Percentiles rank a stretch among this genome's conserved stretches.
Evolutionary conservation across 2,888 invertebrate species (phyloP).

Genomic region (Bugula neritina): DNA sequence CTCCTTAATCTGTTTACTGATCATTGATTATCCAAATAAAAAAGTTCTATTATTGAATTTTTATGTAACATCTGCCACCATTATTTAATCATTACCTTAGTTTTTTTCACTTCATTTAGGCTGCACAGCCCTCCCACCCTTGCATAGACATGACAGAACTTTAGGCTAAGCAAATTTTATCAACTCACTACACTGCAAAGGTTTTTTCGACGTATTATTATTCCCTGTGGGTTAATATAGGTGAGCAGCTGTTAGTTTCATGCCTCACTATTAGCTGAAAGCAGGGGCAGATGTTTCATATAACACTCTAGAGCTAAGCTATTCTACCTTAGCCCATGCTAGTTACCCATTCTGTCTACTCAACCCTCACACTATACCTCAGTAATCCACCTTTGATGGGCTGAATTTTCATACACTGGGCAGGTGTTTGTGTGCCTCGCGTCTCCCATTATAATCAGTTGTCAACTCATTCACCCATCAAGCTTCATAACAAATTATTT

Average conservation of each 20-base stretch:
- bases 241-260: neutral
- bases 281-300: conserved; percentile 16
- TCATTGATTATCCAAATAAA: neutral
- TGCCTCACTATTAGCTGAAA: conserved; percentile 11
- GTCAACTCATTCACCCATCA: neutral
- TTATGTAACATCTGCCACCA: neutral
- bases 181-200: neutral
- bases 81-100: neutral
- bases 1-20: neutral
- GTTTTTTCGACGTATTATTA: neutral
- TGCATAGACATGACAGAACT: neutral
- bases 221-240: neutral
- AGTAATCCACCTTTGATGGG: neutral
- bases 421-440: conserved; percentile 20
- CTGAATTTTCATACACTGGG: neutral
- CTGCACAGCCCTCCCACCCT: too few relatives aligned
- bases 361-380: neutral
- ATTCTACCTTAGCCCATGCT: neutral
- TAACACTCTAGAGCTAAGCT: neutral
- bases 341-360: neutral
- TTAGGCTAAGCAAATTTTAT: neutral
- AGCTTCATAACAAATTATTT: neutral
- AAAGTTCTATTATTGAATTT: neutral
- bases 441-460: neutral
- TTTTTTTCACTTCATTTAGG: too few relatives aligned